Base-by-base conservation (phyloP, 2,888 invertebrate species). In the Acrobeloides nanus region DNA sequence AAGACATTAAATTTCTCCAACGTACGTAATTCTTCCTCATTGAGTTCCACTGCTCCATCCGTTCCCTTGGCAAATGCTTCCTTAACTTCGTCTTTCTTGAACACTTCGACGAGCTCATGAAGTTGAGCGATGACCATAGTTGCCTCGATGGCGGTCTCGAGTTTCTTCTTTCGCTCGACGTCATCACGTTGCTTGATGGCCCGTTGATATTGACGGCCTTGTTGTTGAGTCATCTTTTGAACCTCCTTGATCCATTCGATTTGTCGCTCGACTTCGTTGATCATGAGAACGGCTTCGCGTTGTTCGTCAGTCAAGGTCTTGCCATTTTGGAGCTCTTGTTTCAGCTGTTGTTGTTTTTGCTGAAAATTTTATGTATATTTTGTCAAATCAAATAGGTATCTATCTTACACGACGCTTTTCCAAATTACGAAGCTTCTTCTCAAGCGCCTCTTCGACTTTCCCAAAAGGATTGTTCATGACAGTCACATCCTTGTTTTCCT, bases 391-490 rank as follows among this genome's bases (percentile, higher is more conserved):
- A n/a, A n/a, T n/a, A n/a, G n/a, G n/a, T n/a, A n/a, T n/a, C n/a
- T n/a, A n/a, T n/a, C n/a, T n/a, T n/a, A n/a, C n/a, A n/a, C n/a
- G n/a, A n/a, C 47, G 47, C 49, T 49, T 49, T 27, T 21, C 32
- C 24, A 49, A 33, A 48, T 49, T 49, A 17, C 49, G 48, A 32
- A 49, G 25, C 23, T 51, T 49, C 29, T 49, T 47, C 33, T 49
- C 49, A n/a, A 49, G 35, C 4, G 49, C 50, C 26, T 35, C 40
- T 12, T 51, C 27, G 38, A 49, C 33, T 34, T 41, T 38, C 27
- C 25, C 27, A 24, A 49, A 26, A n/a, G 49, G 49, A 25, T 49
- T 48, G 10, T 21, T 32, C 24, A 49, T 34, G 18, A 42, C 20
- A 12, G 47, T 40, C n/a, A n/a, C n/a, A n/a, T n/a, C n/a, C n/a